Evolutionary conservation across 1,140 invertebrate species (phyloP), one percentile per base, ranked within the genome.

Genomic region (Nasonia vitripennis): DNA sequence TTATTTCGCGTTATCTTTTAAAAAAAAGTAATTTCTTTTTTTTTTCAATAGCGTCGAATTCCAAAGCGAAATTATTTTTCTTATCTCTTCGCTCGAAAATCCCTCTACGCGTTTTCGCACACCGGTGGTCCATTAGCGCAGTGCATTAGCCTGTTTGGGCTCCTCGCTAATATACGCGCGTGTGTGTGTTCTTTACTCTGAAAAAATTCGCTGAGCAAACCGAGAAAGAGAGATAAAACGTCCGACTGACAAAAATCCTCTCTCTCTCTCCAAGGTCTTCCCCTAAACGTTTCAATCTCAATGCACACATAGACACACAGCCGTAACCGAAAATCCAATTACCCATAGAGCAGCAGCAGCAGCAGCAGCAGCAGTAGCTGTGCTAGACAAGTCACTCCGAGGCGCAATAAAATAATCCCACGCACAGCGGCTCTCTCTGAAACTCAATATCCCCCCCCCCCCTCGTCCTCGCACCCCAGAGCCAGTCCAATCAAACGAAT

Each of bases 61-160:
- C 11, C 14, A 55, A 55, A 55, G 12, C 9, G 51, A 55, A 62
- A 62, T n/a, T n/a, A 62, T 74, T 74, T 74, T 37, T 41, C 11
- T n/a, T 74, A 9, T 74, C 14, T 41, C 34, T 41, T 41, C 10
- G 1, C 37, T 41, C 5, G 2, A n/a, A 6, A 41, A n/a, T 55
- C 4, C 20, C 9, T 23, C 2, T 23, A 1, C 9, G 11, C 31
- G 12, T 23, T n/a, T 68, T 34, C 31, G 14, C 55, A 34, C 51
- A 12, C 31, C 31, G 6, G 4, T 41, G 4, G 12, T 79, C 55
- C 78, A 79, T 79, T 79, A 79, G 34, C 34, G 55, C 17, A 62
- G 55, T 79, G 34, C 78, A 79, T 68, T 79, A 79, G 78, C 4
- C 78, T 62, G 31, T 79, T 79, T 79, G 78, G 55, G 34, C 67